phyloP scores from a whole-genome alignment of 1,140 invertebrate genomes.

The Drosophila baimaii region DNA sequence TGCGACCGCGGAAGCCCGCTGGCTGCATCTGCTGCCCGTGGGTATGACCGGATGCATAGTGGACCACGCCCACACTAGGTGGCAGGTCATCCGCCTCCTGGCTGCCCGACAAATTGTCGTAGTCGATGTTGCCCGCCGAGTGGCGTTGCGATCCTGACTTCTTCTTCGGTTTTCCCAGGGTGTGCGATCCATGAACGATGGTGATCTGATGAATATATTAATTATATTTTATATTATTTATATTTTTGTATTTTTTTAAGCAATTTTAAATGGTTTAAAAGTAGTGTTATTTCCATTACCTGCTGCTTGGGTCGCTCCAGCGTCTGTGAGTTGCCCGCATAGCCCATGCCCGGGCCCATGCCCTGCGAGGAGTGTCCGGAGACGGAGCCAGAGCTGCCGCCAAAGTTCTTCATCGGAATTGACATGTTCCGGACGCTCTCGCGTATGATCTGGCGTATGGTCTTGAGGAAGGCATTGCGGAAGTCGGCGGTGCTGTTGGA shows the following conservation, averaged over 20 bases:
- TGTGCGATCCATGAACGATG: conserved; percentile 89
- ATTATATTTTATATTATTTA: not conserved
- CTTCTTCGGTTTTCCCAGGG: conserved; percentile 89
- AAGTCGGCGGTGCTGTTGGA: conserved; percentile 98
- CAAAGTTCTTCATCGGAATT: conserved; percentile 92
- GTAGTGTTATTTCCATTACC: conserved; percentile 34
- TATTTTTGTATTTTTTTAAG: no score
- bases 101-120: conserved; percentile 89
- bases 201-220: conserved; percentile 84
- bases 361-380: conserved; percentile 75
- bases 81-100: conserved; percentile 85
- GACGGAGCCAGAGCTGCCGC: conserved; percentile 81
- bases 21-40: conserved; percentile 77
- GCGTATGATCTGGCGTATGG: conserved; percentile 97
- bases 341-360: conserved; percentile 54
- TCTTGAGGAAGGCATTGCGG: conserved; percentile 97
- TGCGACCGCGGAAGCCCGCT: conserved; percentile 90
- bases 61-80: conserved; percentile 75
- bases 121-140: conserved; percentile 94
- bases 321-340: conserved; percentile 86
- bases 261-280: no score
- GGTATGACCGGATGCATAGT: conserved; percentile 67
- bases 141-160: conserved; percentile 92
- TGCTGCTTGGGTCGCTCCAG: conserved; percentile 87
- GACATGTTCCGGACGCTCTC: conserved; percentile 98